Percentiles rank a stretch among this genome's conserved stretches.
phyloP scores from a whole-genome alignment of 2,888 invertebrate species.

The Idaea straminata region DNA sequence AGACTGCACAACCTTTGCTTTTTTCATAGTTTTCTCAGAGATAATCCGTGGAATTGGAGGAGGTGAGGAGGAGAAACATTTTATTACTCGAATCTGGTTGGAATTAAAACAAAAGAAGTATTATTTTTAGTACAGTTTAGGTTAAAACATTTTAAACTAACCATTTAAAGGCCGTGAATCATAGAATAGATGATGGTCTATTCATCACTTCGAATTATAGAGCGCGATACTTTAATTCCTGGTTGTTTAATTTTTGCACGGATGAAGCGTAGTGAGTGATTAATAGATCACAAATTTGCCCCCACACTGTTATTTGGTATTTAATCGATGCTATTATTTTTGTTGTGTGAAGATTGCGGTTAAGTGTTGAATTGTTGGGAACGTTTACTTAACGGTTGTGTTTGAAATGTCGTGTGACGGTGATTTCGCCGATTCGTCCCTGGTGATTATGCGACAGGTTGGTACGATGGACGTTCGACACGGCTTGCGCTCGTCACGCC shows the following conservation, averaged over 20 bases:
- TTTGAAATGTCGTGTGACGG: slow-evolving; percentile 61
- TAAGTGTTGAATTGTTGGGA: slow-evolving; percentile 40
- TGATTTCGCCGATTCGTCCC: slow-evolving; percentile 62
- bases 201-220: slow-evolving; percentile 52
- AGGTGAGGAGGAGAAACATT: neutral
- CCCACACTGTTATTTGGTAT: slow-evolving; percentile 41
- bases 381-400: slow-evolving; percentile 54
- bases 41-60: neutral
- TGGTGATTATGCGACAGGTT: slow-evolving; percentile 58
- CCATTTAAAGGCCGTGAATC: slow-evolving; percentile 43
- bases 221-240: slow-evolving; percentile 43
- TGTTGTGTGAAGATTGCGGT: slow-evolving; percentile 25
- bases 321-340: slow-evolving; percentile 32
- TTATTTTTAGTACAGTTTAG: slow-evolving; percentile 8
- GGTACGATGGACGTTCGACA: slow-evolving; percentile 58
- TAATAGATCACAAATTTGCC: slow-evolving; percentile 39
- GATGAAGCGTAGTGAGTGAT: slow-evolving; percentile 42
- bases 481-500: slow-evolving; percentile 58
- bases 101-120: slow-evolving; percentile 13
- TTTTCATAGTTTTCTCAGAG: neutral
- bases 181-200: slow-evolving; percentile 45
- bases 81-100: neutral
- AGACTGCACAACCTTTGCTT: slow-evolving; percentile 14
- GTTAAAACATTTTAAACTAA: slow-evolving; percentile 16
- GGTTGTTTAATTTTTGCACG: slow-evolving; percentile 45